Evolutionary conservation across 2,113 vertebrate species (phyloP).

Genomic region (Cryptomyrus ogoouensis): DNA sequence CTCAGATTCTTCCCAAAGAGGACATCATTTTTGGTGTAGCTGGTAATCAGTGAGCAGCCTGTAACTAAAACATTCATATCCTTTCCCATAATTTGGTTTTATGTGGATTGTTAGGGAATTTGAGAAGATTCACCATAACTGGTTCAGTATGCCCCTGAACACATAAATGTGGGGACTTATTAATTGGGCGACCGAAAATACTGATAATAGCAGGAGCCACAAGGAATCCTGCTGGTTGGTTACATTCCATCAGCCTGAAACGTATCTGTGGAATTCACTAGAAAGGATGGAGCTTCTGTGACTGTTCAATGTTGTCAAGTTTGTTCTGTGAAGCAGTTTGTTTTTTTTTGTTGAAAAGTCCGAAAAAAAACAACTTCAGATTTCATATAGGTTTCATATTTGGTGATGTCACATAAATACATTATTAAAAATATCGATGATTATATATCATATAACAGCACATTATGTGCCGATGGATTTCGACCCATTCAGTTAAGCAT

Average conservation of each 20-base stretch:
- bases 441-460: not conserved
- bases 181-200: not conserved
- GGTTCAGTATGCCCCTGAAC: not conserved
- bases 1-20: not conserved
- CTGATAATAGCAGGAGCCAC: not conserved
- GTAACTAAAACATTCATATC: not conserved
- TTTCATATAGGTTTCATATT: not conserved
- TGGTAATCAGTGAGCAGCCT: not conserved
- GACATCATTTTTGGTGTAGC: not conserved
- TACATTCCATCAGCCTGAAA: not conserved
- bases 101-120: not conserved
- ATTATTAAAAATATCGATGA: not conserved
- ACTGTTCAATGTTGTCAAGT: not conserved
- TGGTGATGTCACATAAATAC: not conserved
- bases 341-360: not conserved
- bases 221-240: not conserved
- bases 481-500: not conserved
- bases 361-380: not conserved
- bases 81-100: not conserved
- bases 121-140: not conserved
- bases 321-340: not conserved
- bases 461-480: not conserved
- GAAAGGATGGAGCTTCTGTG: not conserved
- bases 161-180: not conserved
- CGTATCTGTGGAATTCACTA: not conserved